These are phyloP conservation scores for Epinephelus coioides DNA, from an alignment of 2,797 vertebrate genomes.

Conservation along the genomic window DNA sequence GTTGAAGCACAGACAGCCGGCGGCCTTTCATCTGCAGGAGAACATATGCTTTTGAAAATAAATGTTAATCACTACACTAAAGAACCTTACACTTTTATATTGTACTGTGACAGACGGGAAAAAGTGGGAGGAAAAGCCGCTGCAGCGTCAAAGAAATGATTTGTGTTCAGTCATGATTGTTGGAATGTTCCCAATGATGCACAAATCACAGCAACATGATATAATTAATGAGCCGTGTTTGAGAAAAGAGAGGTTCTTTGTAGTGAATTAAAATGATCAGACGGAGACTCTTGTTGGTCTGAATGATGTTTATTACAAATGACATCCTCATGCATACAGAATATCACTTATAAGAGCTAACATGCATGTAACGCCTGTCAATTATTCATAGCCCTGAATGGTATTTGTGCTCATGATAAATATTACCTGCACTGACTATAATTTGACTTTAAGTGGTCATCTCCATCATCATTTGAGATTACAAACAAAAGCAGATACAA, in stretches of 20 bases:
- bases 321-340: neutral
- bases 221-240: conserved; percentile 1
- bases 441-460: conserved; percentile 5
- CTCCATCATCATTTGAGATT: conserved; percentile 18
- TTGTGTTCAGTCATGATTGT: conserved; percentile 9
- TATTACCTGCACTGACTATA: conserved; percentile 10
- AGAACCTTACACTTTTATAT: conserved; percentile 11
- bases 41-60: conserved; percentile 29
- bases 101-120: neutral
- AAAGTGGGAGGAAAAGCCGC: conserved; percentile 25
- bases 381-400: conserved; percentile 2
- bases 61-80: conserved; percentile 30
- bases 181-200: conserved; percentile 23
- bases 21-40: conserved; percentile 47
- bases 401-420: conserved; percentile 8
- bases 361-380: neutral
- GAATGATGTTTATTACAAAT: conserved; percentile 12
- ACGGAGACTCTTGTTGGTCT: neutral
- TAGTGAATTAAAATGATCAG: neutral
- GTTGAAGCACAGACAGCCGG: conserved; percentile 14
- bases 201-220: conserved; percentile 25
- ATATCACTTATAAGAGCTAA: neutral
- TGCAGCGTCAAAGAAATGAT: conserved; percentile 23
- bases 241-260: conserved; percentile 9
- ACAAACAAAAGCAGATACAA: conserved; percentile 29